Base-by-base conservation (phyloP, 2,113 vertebrate species). In the Jaculus jaculus region DNA sequence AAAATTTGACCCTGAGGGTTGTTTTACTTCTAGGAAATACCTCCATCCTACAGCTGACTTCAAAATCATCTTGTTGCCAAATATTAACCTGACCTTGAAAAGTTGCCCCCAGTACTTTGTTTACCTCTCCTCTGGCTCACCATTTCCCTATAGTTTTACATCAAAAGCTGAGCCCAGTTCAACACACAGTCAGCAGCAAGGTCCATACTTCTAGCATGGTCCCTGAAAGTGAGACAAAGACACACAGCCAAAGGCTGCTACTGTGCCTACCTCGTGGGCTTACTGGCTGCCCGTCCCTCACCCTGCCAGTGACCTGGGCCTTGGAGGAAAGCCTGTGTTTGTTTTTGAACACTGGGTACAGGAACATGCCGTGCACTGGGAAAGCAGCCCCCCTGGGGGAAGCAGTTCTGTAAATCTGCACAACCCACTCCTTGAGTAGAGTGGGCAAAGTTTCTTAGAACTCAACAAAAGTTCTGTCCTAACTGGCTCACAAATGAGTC, bases 41-140 rank as follows among this genome's bases (percentile, higher is more conserved):
- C 37, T 2, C 6, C 6, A 47, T 73, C 28, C 12, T 86, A 28
- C 75, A 26, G 47, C 26, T 58, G 66, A 89, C 66, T 84, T 68
- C 71, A 69, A 91, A 94, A 68, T 68, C 32, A 89, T 65, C 16
- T 80, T 42, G 18, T 51, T 87, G 66, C 47, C 77, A 68, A 91
- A 54, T 93, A 89, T 72, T 32, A 89, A 92, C 82, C 6, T 68
- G 37, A 73, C 81, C 90, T 87, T 73, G 34, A 65, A 89, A 84
- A 54, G 54, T 73, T 91, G n/a, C 75, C 12, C 63, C 47, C 61
- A 30, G 16, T 34, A 69, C 15, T 69, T 6, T 5, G 34, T 85
- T 84, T 90, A 75, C 23, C 71, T 88, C 51, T 9, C 16, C 21
- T 83, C 77, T 75, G 47, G 20, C 13, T 92, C 74, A 71, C 47